Evolutionary conservation across 2,888 invertebrate genomes (phyloP), one percentile per base, ranked within the genome.

Genomic region (Electrophaes corylata): DNA sequence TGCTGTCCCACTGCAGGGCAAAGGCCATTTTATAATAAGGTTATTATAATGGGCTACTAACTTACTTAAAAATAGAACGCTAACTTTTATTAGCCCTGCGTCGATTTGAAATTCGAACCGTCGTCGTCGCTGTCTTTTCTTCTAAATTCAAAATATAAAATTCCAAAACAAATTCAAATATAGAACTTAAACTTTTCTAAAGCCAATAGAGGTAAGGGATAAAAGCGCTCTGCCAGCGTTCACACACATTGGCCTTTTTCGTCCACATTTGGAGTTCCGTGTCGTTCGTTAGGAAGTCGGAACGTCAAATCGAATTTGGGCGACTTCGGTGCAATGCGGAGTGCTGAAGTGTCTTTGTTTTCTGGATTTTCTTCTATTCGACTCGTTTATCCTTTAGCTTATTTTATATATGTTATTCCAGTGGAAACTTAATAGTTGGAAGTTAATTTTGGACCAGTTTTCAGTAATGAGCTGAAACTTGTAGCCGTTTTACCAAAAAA

Each of bases 271-370:
- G 41, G 33, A 48, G 52, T 44, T 49, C 53, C 56, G 44, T 45
- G 45, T 12, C 49, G 62, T 65, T 67, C 65, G 67, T 67, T 67
- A 67, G 66, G n/a, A 55, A 39, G 64, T 46, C 57, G 50, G 53
- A 37, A 37, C 57, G 52, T 59, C 56, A 65, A 67, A 65, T 65
- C 60, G 61, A 65, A 56, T 67, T 66, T 63, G 51, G 57, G 16
- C 59, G 60, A 45, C 50, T 57, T 46, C 58, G 57, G 59, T 66
- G 64, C 66, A 64, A 41, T 53, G 60, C 61, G 51, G 55, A 56
- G 39, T 35, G 48, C 45, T 49, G 54, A 54, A 49, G 54, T 39
- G 44, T 57, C 64, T 61, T 65, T 67, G 61, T 67, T 65, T 66
- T 60, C 56, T 37, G 53, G 57, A 57, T 57, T 60, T 52, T 62